phyloP scores from a whole-genome alignment of 2,797 vertebrate genomes.

The Betta splendens region DNA sequence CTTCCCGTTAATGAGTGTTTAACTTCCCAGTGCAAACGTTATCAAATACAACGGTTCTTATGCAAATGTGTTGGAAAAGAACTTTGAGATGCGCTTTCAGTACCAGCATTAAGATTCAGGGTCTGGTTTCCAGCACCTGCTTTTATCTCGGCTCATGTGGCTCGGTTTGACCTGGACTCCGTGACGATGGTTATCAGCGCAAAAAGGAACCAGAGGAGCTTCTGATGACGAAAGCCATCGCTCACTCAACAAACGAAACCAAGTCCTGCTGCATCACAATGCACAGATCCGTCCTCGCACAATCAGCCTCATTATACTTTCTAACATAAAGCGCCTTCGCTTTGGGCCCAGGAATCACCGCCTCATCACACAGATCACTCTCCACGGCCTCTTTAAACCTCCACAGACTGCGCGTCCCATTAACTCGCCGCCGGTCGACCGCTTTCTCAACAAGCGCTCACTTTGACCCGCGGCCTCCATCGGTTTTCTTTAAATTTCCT shows the following conservation, averaged over 20 bases:
- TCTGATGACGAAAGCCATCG: not conserved
- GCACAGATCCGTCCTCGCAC: conserved; percentile 7
- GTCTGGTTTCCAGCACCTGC: conserved; percentile 34
- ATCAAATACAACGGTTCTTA: too few species aligned
- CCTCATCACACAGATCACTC: conserved; percentile 1
- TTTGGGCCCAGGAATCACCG: conserved; percentile 16
- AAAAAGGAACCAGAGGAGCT: conserved; percentile 16
- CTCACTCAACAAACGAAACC: conserved; percentile 1
- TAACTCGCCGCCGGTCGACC: conserved; percentile 22
- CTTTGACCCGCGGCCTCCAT: conserved; percentile 26
- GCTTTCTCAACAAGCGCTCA: conserved; percentile 25
- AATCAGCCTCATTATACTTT: conserved; percentile 9
- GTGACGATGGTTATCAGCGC: conserved; percentile 18
- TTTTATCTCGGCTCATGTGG: conserved; percentile 8
- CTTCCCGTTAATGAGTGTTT: too few species aligned
- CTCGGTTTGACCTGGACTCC: conserved; percentile 28
- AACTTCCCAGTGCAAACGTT: too few species aligned
- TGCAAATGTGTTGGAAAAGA: too few species aligned
- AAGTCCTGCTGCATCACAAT: conserved; percentile 9
- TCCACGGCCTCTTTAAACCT: conserved; percentile 19
- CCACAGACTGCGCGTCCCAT: conserved; percentile 11
- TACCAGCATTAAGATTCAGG: conserved; percentile 1
- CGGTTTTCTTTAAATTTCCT: conserved; percentile 64
- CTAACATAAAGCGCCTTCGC: conserved; percentile 20
- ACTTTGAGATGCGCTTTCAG: too few species aligned